Evolutionary conservation across 2,888 invertebrate genomes (phyloP), one percentile per base, ranked within the genome.

Genomic region (Caenorhabditis sp.): DNA sequence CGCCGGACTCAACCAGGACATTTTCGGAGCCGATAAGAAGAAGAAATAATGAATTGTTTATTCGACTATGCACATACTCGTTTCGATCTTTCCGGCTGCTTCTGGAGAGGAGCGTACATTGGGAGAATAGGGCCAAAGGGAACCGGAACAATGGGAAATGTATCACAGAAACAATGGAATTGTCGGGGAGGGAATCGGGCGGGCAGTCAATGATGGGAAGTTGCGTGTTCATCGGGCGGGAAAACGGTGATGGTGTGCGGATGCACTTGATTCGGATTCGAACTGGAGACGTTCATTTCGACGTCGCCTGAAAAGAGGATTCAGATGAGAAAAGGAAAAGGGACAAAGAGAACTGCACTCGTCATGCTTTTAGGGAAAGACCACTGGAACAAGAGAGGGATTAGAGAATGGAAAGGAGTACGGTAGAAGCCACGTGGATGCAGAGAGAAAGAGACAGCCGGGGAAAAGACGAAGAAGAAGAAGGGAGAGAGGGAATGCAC

Each of bases 191-290:
- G 22, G 11, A 8, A 17, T 6, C 35, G n/a, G 6, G 24, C n/a
- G 11, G 22, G 37, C 26, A 50, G 17, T 68, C 48, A 68, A 24
- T 68, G 68, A 35, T 41, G 50, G 5, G 68, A 59, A 13, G 68
- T 50, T 4, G 59, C 50, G 26, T 58, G 68, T 20, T 68, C 68
- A 22, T 68, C 68, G 15, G 68, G 56, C 11, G 72, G 72, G 41
- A 58, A 63, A n/a, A 74, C 50, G 3, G 39, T 43, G 20, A 74
- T 68, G 8, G 46, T 35, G 15, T 75, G 75, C 7, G 75, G 75
- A 52, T 75, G 75, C 5, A 75, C 66, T 50, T 75, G 75, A 48
- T 75, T 75, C 7, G 75, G 70, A 32, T 68, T 62, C n/a, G 75
- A 66, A 9, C 27, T 37, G 17, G 73, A 22, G 17, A 58, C 66